These are phyloP conservation scores for Ptychoptera albimana DNA, from an alignment of 2,888 invertebrate species.

Conservation along the genomic window DNA sequence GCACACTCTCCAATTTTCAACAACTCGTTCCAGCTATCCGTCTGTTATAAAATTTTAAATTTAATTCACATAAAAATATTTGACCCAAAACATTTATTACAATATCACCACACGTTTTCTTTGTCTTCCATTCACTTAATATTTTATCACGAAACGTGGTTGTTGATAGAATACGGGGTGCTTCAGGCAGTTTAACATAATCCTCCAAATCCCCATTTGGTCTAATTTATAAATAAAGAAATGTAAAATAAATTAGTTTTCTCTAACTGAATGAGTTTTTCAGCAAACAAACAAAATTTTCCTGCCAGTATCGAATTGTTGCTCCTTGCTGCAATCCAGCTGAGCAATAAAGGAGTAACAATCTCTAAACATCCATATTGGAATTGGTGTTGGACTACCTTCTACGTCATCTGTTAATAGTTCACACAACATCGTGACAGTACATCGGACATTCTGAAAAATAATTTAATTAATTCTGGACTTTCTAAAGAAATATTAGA, in stretches of 20 bases:
- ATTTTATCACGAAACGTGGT: slow-evolving; percentile 13
- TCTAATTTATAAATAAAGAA: slow-evolving; percentile 11
- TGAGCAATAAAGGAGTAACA: slow-evolving; percentile 41
- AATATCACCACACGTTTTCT: neutral
- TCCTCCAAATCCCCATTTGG: slow-evolving; percentile 13
- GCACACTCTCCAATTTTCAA: neutral
- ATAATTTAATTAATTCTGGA: neutral
- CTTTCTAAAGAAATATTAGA: slow-evolving; percentile 9
- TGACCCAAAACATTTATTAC: neutral
- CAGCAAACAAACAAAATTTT: slow-evolving; percentile 13
- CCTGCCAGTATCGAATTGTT: slow-evolving; percentile 14
- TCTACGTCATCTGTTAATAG: slow-evolving; percentile 69
- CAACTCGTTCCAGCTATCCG: neutral
- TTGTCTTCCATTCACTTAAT: slow-evolving; percentile 9
- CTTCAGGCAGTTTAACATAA: slow-evolving; percentile 9
- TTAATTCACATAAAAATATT: neutral
- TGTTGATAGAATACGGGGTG: slow-evolving; percentile 14
- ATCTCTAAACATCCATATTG: slow-evolving; percentile 42
- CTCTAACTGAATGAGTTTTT: neutral
- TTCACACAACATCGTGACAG: slow-evolving; percentile 69
- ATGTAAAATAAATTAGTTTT: neutral
- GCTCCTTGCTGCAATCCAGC: slow-evolving; percentile 29
- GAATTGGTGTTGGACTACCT: slow-evolving; percentile 62
- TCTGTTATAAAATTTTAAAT: neutral
- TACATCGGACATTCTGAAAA: slow-evolving; percentile 50